Evolutionary conservation across 2,797 vertebrate genomes (phyloP), one percentile per base, ranked within the genome.

Genomic region (Microctenopoma steveboyesi): DNA sequence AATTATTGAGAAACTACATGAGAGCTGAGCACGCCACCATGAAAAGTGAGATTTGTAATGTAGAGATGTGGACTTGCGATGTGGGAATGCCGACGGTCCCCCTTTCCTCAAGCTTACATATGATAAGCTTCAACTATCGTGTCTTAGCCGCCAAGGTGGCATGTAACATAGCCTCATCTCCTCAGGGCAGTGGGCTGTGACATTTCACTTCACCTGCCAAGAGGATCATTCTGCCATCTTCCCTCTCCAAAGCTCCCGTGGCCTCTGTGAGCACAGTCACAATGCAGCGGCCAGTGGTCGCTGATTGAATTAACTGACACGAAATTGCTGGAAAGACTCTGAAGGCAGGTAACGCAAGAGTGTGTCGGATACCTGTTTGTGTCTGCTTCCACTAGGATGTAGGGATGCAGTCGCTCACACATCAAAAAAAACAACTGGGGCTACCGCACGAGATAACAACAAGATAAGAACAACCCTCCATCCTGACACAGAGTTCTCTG

Each of bases 21-120:
- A 86, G 78, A 80, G 79, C 89, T 81, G 78, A 74, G 76, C 74
- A 76, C 69, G 63, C 69, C 69, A 79, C 78, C 85, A 74, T 86
- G 82, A 88, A 88, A 73, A 88, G 89, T 87, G 60, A 70, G 81
- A 90, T 90, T 90, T 87, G 72, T 85, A 86, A 88, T 78, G 75
- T 83, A 39, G 78, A 82, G 73, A 86, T 79, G 79, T 18, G 66
- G 78, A 77, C 60, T 79, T 67, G 42, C 74, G 79, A 82, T 68
- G 50, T 67, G 69, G 64, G 53, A 75, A 81, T 71, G 68, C 76
- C 72, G 64, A 69, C 75, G 79, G 85, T 76, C 82, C 69, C 77
- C 77, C 67, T 16, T 74, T 87, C 68, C 67, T 72, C 47, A 0
- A 75, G 83, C 84, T 82, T 76, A 81, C 79, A 80, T 76, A 78